phyloP scores from a whole-genome alignment of 1,140 invertebrate species.

The Bathynomus jamesi region DNA sequence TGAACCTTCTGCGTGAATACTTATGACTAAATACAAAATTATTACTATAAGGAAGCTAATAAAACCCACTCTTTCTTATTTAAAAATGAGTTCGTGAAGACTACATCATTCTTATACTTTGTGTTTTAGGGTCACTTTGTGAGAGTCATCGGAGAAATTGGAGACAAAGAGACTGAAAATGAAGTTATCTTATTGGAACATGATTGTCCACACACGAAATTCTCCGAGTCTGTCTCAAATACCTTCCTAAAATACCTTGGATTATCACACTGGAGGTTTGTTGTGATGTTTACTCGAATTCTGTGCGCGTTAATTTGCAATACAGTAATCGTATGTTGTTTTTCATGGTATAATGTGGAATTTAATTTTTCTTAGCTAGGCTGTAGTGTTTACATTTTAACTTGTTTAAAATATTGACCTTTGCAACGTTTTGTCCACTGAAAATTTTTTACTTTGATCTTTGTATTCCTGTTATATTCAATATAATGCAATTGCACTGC shows the following conservation, averaged over 20 bases:
- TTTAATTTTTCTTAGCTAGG: too few species aligned
- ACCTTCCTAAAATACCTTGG: conserved; percentile 86
- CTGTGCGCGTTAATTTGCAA: background rate
- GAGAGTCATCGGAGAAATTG: conserved; percentile 68
- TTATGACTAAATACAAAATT: background rate
- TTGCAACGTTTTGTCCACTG: too few species aligned
- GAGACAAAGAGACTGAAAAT: conserved; percentile 86
- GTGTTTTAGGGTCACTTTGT: conserved; percentile 73
- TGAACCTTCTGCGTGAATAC: background rate
- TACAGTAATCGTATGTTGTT: background rate
- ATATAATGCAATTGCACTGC: too few species aligned
- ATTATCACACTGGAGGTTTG: conserved; percentile 67
- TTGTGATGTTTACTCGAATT: background rate
- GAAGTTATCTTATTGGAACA: conserved; percentile 89
- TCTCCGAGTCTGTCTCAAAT: conserved; percentile 88
- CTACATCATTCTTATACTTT: conserved; percentile 17
- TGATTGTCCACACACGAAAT: conserved; percentile 90
- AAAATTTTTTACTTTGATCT: too few species aligned
- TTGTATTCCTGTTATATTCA: too few species aligned
- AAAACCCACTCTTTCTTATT: background rate
- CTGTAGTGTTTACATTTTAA: too few species aligned
- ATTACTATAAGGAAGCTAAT: too few species aligned
- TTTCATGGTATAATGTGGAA: background rate
- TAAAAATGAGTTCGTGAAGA: too few species aligned
- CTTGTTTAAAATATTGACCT: too few species aligned